Percentiles rank a stretch among this genome's conserved stretches.
Conservation (phyloP, 2,113 vertebrate species). For the Ammospiza caudacuta region DNA sequence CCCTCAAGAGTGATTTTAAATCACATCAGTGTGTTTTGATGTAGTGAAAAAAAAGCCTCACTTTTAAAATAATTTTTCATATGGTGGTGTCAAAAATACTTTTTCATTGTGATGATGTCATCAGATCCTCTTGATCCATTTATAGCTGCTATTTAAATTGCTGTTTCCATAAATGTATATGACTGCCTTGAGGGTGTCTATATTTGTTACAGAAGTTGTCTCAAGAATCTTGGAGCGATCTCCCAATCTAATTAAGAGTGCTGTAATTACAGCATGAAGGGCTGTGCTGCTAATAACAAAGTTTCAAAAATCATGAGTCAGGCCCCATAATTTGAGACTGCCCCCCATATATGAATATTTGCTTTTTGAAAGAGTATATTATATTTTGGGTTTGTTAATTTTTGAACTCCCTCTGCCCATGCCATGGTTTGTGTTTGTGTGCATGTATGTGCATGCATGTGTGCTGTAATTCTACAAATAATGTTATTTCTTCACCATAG, state of each 20-base stretch:
- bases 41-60: not conserved
- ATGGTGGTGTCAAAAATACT: not conserved
- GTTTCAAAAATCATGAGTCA: not conserved
- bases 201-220: conserved; percentile 39
- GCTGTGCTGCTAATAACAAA: not conserved
- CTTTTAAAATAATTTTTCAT: not conserved
- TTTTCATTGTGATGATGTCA: conserved; percentile 13
- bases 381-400: not conserved
- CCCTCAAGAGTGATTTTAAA: not conserved
- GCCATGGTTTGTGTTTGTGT: not conserved
- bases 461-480: not conserved
- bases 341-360: not conserved
- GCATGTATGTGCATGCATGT: not conserved
- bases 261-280: conserved; percentile 23
- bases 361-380: not conserved
- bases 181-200: conserved; percentile 23
- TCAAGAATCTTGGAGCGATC: conserved; percentile 38
- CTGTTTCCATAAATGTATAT: conserved; percentile 41
- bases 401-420: not conserved
- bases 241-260: conserved; percentile 36
- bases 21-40: not conserved
- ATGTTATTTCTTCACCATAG: not conserved
- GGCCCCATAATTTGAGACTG: not conserved
- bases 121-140: not conserved
- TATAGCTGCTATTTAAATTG: conserved; percentile 35